A percentile compares a stretch with the other conserved stretches of the same genome.
phyloP scores from a whole-genome alignment of 2,888 invertebrate genomes.

The Dicycla oo region DNA sequence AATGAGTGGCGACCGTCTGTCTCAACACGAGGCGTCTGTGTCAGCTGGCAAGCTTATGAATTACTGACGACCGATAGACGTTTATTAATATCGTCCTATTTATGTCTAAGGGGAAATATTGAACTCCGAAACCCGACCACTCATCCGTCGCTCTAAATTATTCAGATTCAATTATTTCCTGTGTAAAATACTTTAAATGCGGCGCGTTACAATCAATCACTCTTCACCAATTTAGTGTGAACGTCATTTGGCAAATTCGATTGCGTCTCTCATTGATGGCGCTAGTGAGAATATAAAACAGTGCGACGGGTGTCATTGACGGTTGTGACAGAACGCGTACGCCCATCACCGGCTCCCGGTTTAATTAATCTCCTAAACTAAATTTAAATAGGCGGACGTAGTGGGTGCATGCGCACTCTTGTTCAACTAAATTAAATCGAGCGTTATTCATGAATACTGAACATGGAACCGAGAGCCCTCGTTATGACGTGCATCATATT shows the following conservation, averaged over 20 bases:
- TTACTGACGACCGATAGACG: conserved; percentile 49
- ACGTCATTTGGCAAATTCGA: conserved; percentile 88
- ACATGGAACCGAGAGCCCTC: conserved; percentile 68
- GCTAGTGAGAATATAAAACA: conserved; percentile 85
- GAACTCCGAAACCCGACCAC: conserved; percentile 47
- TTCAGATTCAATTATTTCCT: conserved; percentile 82
- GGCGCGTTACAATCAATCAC: conserved; percentile 86
- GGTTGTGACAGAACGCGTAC: conserved; percentile 81
- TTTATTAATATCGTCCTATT: conserved; percentile 62
- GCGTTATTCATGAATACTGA: conserved; percentile 75
- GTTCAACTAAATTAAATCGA: conserved; percentile 76
- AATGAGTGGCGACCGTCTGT: conserved; percentile 44
- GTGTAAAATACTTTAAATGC: conserved; percentile 80
- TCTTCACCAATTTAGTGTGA: conserved; percentile 86
- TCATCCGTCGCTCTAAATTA: conserved; percentile 73
- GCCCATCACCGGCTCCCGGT: conserved; percentile 72
- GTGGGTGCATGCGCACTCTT: conserved; percentile 71
- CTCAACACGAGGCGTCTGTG: conserved; percentile 46
- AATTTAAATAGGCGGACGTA: conserved; percentile 82
- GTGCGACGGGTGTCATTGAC: conserved; percentile 84
- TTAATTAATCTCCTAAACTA: conserved; percentile 88
- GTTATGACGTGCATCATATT: conserved; percentile 73
- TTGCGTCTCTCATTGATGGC: conserved; percentile 83
- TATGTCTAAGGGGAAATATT: conserved; percentile 51
- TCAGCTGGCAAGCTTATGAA: conserved; percentile 56